These are phyloP conservation scores for Idaea straminata DNA, from an alignment of 2,888 invertebrate species.

Conservation along the genomic window DNA sequence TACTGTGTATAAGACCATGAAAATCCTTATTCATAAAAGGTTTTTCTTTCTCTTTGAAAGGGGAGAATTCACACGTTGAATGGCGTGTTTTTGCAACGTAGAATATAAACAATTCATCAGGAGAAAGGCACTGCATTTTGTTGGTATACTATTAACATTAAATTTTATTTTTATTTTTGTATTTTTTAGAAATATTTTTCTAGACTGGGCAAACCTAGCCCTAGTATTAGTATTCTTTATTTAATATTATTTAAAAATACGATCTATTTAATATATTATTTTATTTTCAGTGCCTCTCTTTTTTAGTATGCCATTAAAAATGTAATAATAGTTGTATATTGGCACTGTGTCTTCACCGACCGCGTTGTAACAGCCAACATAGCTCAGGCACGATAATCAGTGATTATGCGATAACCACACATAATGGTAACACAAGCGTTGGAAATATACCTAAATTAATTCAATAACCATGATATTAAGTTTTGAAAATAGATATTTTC, in stretches of 20 bases:
- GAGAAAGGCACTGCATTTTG: background rate
- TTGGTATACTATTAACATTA: background rate
- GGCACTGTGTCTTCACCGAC: background rate
- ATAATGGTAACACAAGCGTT: background rate
- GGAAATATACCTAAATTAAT: background rate
- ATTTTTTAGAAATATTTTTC: too few species aligned
- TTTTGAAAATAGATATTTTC: too few species aligned
- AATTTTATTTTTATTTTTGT: too few species aligned
- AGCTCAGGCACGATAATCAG: background rate
- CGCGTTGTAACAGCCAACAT: background rate
- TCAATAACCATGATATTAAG: background rate
- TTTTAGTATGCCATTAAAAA: slow-evolving; percentile 3
- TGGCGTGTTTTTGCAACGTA: background rate
- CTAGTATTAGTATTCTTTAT: too few species aligned
- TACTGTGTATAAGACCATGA: background rate
- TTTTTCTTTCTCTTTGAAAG: background rate
- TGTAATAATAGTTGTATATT: slow-evolving; percentile 3
- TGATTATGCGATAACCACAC: background rate
- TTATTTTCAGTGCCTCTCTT: too few species aligned
- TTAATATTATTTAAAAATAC: too few species aligned
- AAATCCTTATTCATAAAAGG: background rate
- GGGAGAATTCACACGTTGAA: background rate
- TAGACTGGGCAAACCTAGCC: too few species aligned
- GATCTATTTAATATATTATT: too few species aligned
- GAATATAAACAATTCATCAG: background rate